A percentile compares a stretch with the other conserved stretches of the same genome.
Conservation (phyloP, 2,113 vertebrate genomes). For the Crypturellus undulatus region DNA sequence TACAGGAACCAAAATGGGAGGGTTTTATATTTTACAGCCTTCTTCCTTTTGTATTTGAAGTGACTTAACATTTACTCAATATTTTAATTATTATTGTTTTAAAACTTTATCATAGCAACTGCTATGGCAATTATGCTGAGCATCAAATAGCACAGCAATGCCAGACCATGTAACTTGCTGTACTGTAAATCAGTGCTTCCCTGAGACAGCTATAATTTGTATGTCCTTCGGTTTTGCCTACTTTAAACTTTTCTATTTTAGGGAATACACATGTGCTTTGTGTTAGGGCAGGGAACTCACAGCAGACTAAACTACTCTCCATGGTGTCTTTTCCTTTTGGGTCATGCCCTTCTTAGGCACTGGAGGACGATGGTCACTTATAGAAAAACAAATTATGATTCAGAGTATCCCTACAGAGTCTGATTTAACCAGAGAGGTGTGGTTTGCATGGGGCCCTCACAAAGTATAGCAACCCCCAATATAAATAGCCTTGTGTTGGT, state of each 20-base stretch:
- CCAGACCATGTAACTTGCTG: background rate
- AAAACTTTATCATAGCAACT: background rate
- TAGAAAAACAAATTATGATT: slow-evolving; percentile 58
- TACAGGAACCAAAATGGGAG: background rate
- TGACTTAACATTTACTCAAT: background rate
- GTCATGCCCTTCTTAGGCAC: slow-evolving; percentile 18
- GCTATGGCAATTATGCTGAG: background rate
- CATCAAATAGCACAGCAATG: background rate
- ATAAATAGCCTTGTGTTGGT: slow-evolving; percentile 28
- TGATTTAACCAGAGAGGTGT: slow-evolving; percentile 23
- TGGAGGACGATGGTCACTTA: slow-evolving; percentile 51
- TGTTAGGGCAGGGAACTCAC: slow-evolving; percentile 33
- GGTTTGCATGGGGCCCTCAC: slow-evolving; percentile 14
- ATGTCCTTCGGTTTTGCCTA: slow-evolving; percentile 21
- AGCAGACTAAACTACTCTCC: slow-evolving; percentile 46
- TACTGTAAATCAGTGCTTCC: slow-evolving; percentile 20
- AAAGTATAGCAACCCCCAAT: background rate
- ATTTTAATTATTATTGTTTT: background rate
- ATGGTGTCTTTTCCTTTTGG: slow-evolving; percentile 12
- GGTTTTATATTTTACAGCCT: background rate
- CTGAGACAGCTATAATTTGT: slow-evolving; percentile 36
- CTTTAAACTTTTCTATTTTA: slow-evolving; percentile 66
- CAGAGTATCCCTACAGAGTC: slow-evolving; percentile 44
- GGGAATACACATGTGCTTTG: slow-evolving; percentile 57
- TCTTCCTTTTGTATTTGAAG: background rate